phyloP scores from a whole-genome alignment of 2,113 vertebrate genomes.

The Acinonyx jubatus region DNA sequence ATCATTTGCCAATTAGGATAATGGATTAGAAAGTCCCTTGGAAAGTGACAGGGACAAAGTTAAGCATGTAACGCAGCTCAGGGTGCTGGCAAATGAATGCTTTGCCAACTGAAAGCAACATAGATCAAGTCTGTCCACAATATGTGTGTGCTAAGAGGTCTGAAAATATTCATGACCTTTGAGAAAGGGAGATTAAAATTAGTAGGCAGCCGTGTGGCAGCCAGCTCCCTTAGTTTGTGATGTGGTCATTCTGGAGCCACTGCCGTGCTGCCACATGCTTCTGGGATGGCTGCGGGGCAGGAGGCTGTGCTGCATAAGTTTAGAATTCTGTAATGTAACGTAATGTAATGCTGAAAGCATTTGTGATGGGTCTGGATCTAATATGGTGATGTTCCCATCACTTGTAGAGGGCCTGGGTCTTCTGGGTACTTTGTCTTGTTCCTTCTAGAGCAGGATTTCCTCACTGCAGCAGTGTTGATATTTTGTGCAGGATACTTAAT shows the following conservation, averaged over 20 bases:
- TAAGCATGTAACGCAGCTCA: conserved; percentile 46
- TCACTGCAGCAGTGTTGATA: neutral
- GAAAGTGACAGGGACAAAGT: conserved; percentile 54
- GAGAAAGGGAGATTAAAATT: conserved; percentile 77
- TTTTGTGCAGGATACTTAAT: neutral
- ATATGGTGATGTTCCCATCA: neutral
- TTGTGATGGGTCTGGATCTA: neutral
- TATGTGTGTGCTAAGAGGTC: conserved; percentile 63
- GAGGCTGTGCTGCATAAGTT: neutral
- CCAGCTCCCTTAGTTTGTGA: conserved; percentile 36
- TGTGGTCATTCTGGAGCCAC: conserved; percentile 60
- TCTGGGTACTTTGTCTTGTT: neutral
- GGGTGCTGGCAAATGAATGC: conserved; percentile 24
- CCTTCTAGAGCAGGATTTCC: neutral
- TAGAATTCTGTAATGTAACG: conserved; percentile 5
- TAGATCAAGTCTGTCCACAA: conserved; percentile 20
- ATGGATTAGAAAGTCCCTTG: conserved; percentile 52
- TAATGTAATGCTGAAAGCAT: neutral
- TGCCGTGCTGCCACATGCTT: conserved; percentile 45
- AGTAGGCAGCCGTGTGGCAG: conserved; percentile 55
- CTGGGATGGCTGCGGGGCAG: neutral
- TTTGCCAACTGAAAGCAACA: conserved; percentile 61
- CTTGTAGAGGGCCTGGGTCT: neutral
- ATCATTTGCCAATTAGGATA: conserved; percentile 75
- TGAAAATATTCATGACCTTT: conserved; percentile 81